These are phyloP conservation scores for Apogon hyalosoma DNA, from an alignment of 2,797 vertebrate genomes.

Conservation along the genomic window DNA sequence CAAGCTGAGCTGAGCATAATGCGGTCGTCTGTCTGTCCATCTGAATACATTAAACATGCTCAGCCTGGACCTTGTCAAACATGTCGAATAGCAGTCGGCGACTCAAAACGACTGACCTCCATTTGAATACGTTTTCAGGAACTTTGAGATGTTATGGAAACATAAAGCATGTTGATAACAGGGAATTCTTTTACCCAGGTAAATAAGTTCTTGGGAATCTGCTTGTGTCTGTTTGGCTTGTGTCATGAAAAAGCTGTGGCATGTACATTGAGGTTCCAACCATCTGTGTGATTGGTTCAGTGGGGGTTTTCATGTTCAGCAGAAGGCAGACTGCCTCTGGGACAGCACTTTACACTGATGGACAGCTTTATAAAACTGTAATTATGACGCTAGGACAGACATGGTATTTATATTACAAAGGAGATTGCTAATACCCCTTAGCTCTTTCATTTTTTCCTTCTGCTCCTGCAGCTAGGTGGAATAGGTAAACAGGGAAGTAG, in stretches of 20 bases:
- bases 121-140: too few species aligned
- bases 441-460: conserved; percentile 27
- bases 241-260: neutral
- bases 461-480: conserved; percentile 22
- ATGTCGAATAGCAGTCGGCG: too few species aligned
- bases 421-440: conserved; percentile 60
- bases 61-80: too few species aligned
- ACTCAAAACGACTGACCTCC: too few species aligned
- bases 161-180: too few species aligned
- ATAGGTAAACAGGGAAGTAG: conserved; percentile 46
- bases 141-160: too few species aligned
- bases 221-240: too few species aligned
- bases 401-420: conserved; percentile 69
- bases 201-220: too few species aligned
- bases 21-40: too few species aligned
- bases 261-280: conserved; percentile 32
- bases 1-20: too few species aligned
- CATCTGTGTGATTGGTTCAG: conserved; percentile 48
- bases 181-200: too few species aligned
- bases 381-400: conserved; percentile 53
- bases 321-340: conserved; percentile 43
- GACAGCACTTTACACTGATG: conserved; percentile 52
- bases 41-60: too few species aligned
- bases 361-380: conserved; percentile 62
- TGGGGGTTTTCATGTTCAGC: conserved; percentile 23